phyloP scores from a whole-genome alignment of 2,797 vertebrate genomes.

The Notoglanidium macrostoma region DNA sequence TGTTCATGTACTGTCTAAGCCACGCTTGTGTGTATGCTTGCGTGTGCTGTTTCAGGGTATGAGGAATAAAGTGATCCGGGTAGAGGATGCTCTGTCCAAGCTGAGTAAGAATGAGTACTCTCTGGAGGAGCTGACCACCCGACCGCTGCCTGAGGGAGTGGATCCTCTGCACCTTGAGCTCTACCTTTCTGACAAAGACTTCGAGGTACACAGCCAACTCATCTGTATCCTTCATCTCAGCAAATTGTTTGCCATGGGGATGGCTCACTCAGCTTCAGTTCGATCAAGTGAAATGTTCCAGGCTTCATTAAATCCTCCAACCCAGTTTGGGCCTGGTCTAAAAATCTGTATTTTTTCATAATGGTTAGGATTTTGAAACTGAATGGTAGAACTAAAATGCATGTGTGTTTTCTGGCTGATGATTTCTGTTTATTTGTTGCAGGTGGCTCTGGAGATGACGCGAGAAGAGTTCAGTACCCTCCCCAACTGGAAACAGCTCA shows the following conservation, averaged over 20 bases:
- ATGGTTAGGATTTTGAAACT: slow-evolving; percentile 1
- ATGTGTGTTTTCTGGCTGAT: background rate
- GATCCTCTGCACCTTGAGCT: slow-evolving; percentile 79
- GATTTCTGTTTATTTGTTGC: slow-evolving; percentile 46
- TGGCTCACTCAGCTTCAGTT: background rate
- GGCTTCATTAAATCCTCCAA: background rate
- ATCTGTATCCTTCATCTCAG: background rate
- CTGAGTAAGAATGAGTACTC: slow-evolving; percentile 79
- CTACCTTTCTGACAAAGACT: slow-evolving; percentile 80
- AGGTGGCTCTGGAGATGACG: slow-evolving; percentile 77
- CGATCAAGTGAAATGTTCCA: background rate
- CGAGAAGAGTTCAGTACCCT: slow-evolving; percentile 77
- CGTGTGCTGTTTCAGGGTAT: slow-evolving; percentile 61
- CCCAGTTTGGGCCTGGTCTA: too few relatives aligned
- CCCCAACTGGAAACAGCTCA: slow-evolving; percentile 83
- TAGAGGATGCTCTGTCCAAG: slow-evolving; percentile 75
- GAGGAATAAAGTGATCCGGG: slow-evolving; percentile 75
- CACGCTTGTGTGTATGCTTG: slow-evolving; percentile 18
- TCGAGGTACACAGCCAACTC: slow-evolving; percentile 68
- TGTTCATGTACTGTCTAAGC: background rate
- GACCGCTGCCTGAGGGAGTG: slow-evolving; percentile 78
- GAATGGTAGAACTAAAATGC: background rate
- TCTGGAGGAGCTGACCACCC: slow-evolving; percentile 75
- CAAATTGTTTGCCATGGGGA: background rate
- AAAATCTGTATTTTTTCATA: background rate